Base-by-base conservation (phyloP, 2,797 vertebrate species). In the Cephalopachus bancanus region DNA sequence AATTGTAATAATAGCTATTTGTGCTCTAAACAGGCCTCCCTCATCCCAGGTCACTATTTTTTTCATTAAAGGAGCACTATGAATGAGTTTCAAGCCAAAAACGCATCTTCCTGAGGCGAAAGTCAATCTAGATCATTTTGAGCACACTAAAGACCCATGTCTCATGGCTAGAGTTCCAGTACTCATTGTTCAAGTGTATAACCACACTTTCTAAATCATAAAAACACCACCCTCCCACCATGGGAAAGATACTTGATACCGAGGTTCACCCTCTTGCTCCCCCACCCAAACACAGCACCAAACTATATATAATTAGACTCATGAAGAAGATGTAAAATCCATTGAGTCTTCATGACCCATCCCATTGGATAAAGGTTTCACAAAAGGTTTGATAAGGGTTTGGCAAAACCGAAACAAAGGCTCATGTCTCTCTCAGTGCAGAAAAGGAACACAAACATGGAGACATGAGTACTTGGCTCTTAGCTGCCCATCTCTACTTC, bases 1-100 rank as follows among this genome's bases (percentile, higher is more conserved):
- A 98, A 98, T 96, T 79, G 22, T 96, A 95, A 98, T 94, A 81
- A 97, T 57, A 57, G 96, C 97, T 97, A 85, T 96, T 91, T 98
- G 95, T 95, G 90, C 97, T 98, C 88, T 91, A 94, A 97, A 96
- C 72, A 74, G 93, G 37, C 93, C 69, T 76, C 80, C 65, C 69
- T 81, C 71, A 17, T 65, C 93, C 96, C 91, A 57, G 85, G 90
- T 72, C 92, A 84, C 95, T 93, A 12, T 91, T 86, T 67, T 92
- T 89, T 62, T 2, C 0, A 94, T 97, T 71, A 97, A 91, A 65
- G 79, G 20, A 74, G 30, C 65, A 37, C 49, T 94, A 44, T 71
- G 85, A 91, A 74, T 7, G 3, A 5, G 37, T 26, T 92, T 91
- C 89, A 28, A 0, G 7, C 79, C 57, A 81, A 88, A 94, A 74